These are phyloP conservation scores for Bombus picipes DNA, from an alignment of 1,140 invertebrate species.

Conservation along the genomic window DNA sequence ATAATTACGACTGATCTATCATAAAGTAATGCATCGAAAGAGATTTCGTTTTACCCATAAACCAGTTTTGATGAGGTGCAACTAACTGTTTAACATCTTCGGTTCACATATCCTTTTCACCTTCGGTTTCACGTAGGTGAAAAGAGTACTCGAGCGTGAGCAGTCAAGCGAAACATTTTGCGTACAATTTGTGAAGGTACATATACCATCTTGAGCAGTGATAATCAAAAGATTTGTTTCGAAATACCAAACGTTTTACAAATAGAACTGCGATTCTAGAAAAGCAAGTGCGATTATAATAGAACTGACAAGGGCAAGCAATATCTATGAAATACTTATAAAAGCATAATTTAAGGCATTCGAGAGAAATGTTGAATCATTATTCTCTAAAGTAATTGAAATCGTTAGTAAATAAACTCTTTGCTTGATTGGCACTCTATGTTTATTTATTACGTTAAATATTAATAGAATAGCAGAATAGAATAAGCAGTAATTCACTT, in stretches of 20 bases:
- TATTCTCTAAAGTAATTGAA: too few species aligned
- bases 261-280: not conserved
- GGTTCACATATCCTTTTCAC: slow-evolving; percentile 11
- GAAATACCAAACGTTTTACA: not conserved
- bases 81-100: not conserved
- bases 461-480: too few species aligned
- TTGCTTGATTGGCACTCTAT: too few species aligned
- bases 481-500: too few species aligned
- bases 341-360: too few species aligned
- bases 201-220: slow-evolving; percentile 32
- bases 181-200: slow-evolving; percentile 31
- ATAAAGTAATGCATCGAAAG: not conserved
- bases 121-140: slow-evolving; percentile 23
- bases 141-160: slow-evolving; percentile 43
- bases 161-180: slow-evolving; percentile 53
- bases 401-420: too few species aligned
- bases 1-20: not conserved
- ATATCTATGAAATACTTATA: too few species aligned
- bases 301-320: too few species aligned
- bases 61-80: not conserved
- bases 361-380: too few species aligned
- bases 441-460: too few species aligned
- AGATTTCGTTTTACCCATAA: not conserved
- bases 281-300: too few species aligned
- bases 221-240: not conserved